phyloP scores from a whole-genome alignment of 2,888 invertebrate genomes.

The Xylota segnis region DNA sequence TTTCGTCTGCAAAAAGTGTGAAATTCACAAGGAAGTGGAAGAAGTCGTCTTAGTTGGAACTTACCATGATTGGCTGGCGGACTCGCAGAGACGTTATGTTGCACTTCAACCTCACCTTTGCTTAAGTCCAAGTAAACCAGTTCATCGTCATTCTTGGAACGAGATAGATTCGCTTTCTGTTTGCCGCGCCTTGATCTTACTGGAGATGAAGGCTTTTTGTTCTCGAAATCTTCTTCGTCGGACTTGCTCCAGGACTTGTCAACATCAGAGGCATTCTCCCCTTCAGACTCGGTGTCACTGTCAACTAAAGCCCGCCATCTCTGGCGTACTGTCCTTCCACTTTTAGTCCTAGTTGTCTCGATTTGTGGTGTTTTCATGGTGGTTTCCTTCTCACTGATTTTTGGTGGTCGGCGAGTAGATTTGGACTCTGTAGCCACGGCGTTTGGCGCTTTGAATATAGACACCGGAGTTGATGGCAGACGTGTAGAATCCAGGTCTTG shows the following conservation, averaged over 20 bases:
- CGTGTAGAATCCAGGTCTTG: conserved; percentile 82
- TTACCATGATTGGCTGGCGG: conserved; percentile 79
- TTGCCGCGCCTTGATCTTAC: conserved; percentile 13
- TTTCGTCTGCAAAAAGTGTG: conserved; percentile 76
- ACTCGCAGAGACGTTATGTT: conserved; percentile 75
- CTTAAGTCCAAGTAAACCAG: conserved; percentile 82
- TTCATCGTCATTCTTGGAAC: conserved; percentile 58
- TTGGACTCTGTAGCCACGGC: neutral
- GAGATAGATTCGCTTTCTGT: conserved; percentile 3
- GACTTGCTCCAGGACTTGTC: conserved; percentile 77
- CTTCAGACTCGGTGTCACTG: conserved; percentile 78
- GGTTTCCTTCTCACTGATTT: neutral
- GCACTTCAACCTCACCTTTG: conserved; percentile 80
- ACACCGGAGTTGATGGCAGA: conserved; percentile 53
- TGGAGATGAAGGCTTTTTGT: conserved; percentile 41
- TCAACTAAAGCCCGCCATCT: conserved; percentile 80
- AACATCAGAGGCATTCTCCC: conserved; percentile 80
- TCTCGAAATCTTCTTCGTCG: conserved; percentile 55
- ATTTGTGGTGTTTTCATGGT: neutral
- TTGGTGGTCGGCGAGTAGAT: neutral
- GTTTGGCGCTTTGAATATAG: conserved; percentile 15
- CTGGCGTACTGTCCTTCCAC: conserved; percentile 22
- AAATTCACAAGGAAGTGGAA: neutral
- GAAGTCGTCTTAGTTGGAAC: neutral
- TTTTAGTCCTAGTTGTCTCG: conserved; percentile 29